phyloP scores from a whole-genome alignment of 1,140 invertebrate species.

The Pomphorhynchus laevis region DNA sequence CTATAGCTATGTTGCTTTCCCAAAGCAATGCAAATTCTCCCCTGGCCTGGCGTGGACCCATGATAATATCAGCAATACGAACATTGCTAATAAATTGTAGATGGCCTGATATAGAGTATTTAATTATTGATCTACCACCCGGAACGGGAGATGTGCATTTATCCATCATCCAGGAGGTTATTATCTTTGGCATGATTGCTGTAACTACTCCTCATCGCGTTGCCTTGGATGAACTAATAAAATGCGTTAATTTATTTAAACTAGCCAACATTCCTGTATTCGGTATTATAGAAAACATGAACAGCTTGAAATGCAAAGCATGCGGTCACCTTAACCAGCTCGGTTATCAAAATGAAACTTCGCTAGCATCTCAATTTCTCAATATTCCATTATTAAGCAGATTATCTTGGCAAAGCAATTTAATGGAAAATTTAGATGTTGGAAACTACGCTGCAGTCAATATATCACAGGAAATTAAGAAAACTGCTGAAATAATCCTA shows the following conservation, averaged over 20 bases:
- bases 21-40: conserved; percentile 34
- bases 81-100: conserved; percentile 35
- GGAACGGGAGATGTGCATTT: conserved; percentile 9
- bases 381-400: no score
- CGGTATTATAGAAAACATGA: conserved; percentile 7
- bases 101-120: conserved; percentile 5
- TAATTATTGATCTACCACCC: conserved; percentile 8
- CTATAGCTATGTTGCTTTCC: conserved; percentile 49
- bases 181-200: conserved; percentile 21
- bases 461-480: no score
- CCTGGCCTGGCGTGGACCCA: conserved; percentile 53
- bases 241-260: conserved; percentile 4
- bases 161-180: conserved; percentile 29
- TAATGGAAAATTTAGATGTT: no score
- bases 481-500: no score
- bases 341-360: no score
- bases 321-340: no score
- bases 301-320: conserved; percentile 2
- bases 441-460: no score
- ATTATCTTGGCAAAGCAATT: no score
- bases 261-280: conserved; percentile 4
- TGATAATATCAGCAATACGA: conserved; percentile 57
- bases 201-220: conserved; percentile 7
- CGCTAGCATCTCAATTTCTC: no score
- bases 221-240: conserved; percentile 1